Evolutionary conservation across 2,797 vertebrate genomes (phyloP).

Genomic region (Molossus molossus): DNA sequence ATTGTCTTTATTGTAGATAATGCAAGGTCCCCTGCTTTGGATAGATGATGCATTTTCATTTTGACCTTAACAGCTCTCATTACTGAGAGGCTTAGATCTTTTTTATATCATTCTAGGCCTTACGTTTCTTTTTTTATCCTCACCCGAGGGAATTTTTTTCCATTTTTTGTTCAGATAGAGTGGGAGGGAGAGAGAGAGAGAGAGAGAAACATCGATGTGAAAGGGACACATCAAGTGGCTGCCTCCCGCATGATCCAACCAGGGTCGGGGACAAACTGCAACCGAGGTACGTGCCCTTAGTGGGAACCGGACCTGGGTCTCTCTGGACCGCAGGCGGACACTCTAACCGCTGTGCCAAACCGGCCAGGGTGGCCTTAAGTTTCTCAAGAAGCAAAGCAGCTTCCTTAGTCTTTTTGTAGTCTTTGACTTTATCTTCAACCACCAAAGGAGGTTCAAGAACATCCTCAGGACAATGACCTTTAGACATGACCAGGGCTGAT

Average conservation of each 20-base stretch:
- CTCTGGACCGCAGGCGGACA: not conserved
- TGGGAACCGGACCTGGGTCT: not conserved
- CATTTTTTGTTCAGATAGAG: not conserved
- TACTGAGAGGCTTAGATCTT: not conserved
- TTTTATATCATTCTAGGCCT: not conserved
- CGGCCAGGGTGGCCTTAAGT: not conserved
- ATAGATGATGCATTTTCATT: not conserved
- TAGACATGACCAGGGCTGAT: not conserved
- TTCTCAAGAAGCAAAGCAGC: not conserved
- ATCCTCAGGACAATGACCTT: not conserved
- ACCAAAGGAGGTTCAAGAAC: not conserved
- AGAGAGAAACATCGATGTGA: not conserved
- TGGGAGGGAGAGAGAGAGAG: not conserved
- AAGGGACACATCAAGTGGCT: not conserved
- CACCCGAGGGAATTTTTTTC: not conserved
- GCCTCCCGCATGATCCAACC: not conserved
- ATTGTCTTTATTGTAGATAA: not conserved
- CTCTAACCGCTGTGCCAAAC: not conserved
- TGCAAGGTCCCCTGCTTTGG: not conserved
- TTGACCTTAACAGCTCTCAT: not conserved
- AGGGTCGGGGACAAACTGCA: not conserved
- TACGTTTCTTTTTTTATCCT: not conserved
- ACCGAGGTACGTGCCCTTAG: not conserved
- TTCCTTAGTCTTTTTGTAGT: not conserved
- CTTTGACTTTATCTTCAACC: not conserved